Base-by-base conservation (phyloP, 2,888 invertebrate genomes). In the Phyllotreta cruciferae region DNA sequence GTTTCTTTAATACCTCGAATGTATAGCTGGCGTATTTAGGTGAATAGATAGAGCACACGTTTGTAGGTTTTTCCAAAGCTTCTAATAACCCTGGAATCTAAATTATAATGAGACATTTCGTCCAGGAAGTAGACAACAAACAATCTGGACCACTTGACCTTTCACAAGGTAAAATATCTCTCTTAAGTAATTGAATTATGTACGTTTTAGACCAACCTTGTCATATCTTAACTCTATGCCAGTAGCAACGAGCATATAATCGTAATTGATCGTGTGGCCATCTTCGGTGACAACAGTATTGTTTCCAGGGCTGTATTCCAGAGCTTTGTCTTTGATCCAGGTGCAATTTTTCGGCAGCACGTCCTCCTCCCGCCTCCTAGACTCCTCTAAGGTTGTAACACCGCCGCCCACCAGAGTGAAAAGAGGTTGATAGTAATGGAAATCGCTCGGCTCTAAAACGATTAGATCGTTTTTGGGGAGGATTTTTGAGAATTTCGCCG, bases 351-450 rank as follows among this genome's bases (percentile, higher is more conserved):
- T 81, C 0, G 96, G 96, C 8, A 98, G 81, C 1, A 96, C 91
- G 52, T 85, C 79, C 67, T 79, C 79, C 85, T 88, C 94, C 0
- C 82, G 73, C 52, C 85, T 85, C 37, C 83, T 83, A 0, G 93
- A 87, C 5, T 90, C 83, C 2, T 86, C 79, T 9, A 96, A n/a
- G n/a, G n/a, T 78, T 3, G 82, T 84, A 75, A 94, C 98, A 1
- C 92, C 96, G 37, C 52, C 60, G 11, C 97, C 98, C 49, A 98
- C 89, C 56, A 99, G 82, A 0, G 98, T 99, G 82, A 93, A 98
- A 78, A 97, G 85, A 0, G 98, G 95, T 80, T 99, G 98, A 82
- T 99, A 99, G 81, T 94, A 98, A 81, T 98, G 98, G 63, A 84
- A 83, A 70, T 90, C 85, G 69, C 85, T 87, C 0, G 96, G 95